These are phyloP conservation scores for Xenops minutus DNA, from an alignment of 2,797 vertebrate genomes.

Conservation along the genomic window DNA sequence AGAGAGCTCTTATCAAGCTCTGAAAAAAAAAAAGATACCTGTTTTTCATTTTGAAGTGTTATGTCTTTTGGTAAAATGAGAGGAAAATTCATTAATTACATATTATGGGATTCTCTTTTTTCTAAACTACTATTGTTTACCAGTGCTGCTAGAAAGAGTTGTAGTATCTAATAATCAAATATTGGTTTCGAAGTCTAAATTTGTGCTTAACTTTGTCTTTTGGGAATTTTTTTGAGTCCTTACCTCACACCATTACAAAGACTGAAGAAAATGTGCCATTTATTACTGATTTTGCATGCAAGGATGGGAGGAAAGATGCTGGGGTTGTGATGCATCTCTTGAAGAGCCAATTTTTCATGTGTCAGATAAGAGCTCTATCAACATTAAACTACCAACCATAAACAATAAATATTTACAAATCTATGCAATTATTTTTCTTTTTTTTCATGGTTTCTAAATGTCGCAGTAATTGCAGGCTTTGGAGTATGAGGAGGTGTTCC, in stretches of 20 bases:
- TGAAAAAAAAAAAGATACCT: not conserved
- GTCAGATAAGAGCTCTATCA: not conserved
- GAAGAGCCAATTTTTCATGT: not conserved
- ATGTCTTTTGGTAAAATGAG: not conserved
- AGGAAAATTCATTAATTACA: not conserved
- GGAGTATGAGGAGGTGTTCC: not conserved
- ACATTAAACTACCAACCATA: not conserved
- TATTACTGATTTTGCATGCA: accelerated
- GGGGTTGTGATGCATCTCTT: not conserved
- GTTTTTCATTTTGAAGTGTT: not conserved
- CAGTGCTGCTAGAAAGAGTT: not conserved
- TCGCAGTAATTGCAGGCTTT: not conserved
- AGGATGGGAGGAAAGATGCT: not conserved
- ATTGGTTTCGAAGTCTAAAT: not conserved
- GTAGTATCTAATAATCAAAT: not conserved
- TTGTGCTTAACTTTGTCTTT: not conserved
- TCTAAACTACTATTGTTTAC: not conserved
- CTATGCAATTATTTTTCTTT: not conserved
- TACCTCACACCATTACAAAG: not conserved
- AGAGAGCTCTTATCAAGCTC: not conserved
- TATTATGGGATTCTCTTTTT: not conserved
- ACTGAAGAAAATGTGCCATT: not conserved
- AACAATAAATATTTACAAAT: not conserved
- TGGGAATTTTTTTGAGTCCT: not conserved
- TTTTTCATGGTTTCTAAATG: not conserved